phyloP scores from a whole-genome alignment of 2,888 invertebrate species.

The Drosophila borborema region DNA sequence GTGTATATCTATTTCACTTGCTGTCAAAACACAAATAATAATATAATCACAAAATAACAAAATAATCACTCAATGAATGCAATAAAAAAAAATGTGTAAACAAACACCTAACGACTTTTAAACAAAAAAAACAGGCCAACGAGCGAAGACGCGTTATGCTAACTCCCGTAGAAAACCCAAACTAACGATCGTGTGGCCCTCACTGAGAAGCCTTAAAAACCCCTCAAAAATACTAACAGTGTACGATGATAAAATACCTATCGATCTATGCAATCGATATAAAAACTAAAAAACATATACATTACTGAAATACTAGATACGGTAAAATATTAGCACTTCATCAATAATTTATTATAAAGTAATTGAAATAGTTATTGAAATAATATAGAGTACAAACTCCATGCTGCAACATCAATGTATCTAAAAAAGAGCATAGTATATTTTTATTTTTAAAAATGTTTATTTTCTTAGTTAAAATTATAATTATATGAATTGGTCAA shows the following conservation, averaged over 20 bases:
- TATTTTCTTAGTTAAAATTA: neutral
- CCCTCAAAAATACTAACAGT: constrained; percentile 16
- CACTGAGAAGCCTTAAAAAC: constrained; percentile 2
- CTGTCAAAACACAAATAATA: neutral
- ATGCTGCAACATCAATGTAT: too few relatives aligned
- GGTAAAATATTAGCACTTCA: neutral
- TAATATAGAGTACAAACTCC: too few relatives aligned
- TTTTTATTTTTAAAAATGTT: neutral
- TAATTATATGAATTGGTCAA: neutral
- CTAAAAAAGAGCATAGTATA: neutral
- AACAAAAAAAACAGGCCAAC: neutral
- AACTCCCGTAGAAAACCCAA: constrained; percentile 34
- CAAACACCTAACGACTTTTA: constrained; percentile 8
- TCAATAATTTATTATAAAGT: neutral
- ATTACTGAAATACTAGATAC: neutral
- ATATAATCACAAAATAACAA: constrained; percentile 9
- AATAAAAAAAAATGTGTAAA: constrained; percentile 9
- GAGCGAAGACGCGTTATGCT: constrained; percentile 6
- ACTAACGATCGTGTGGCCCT: constrained; percentile 43
- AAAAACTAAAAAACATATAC: neutral
- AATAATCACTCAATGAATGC: constrained; percentile 3
- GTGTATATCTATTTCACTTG: neutral
- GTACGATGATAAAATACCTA: neutral
- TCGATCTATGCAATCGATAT: constrained; percentile 1
- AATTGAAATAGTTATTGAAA: too few relatives aligned